Base-by-base conservation (phyloP, 2,888 invertebrate species). In the Orchesellides sinensis region DNA sequence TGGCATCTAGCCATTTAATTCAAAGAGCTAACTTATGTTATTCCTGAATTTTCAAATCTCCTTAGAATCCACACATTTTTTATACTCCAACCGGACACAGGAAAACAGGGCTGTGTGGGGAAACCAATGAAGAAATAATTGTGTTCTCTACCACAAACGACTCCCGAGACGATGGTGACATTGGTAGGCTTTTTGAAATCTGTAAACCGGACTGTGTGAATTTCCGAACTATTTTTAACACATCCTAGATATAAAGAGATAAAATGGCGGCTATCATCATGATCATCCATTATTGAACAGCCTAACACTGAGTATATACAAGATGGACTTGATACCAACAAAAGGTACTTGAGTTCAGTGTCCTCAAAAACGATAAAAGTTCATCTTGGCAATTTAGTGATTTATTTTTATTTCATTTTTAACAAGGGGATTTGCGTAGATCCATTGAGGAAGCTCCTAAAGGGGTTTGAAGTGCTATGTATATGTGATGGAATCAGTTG, bases 11-110 rank as follows among this genome's bases (percentile, higher is more conserved):
- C 68, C 77, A 77, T 77, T 77, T 77, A 68, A 66, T 68, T 12
- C 25, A 77, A 75, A 77, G 74, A 77, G 77, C 77, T 68, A 77
- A 77, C 68, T 77, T 77, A 68, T 77, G 77, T 77, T 68, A 59
- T 77, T 77, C 68, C 21, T 77, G 68, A 66, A 77, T 77, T 77
- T 77, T 59, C 68, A 77, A 77, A 77, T 68, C 68, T 77, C 68
- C 47, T 68, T 77, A 68, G 77, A 77, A 59, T 59, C 77, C 56
- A 65, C 54, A 66, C 29, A 66, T 63, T 40, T 23, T 40, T 63
- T 63, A 5, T 21, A 14, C 45, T 40, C 40, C 40, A n/a, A 17
- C 17, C 49, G 49, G 17, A 12, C 56, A 25, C 8, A 12, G 23
- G 45, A 65, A 40, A 59, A 27, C 12, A 8, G 12, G 56, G 5